These are phyloP conservation scores for Chionis minor DNA, from an alignment of 2,113 vertebrate genomes.

Conservation along the genomic window DNA sequence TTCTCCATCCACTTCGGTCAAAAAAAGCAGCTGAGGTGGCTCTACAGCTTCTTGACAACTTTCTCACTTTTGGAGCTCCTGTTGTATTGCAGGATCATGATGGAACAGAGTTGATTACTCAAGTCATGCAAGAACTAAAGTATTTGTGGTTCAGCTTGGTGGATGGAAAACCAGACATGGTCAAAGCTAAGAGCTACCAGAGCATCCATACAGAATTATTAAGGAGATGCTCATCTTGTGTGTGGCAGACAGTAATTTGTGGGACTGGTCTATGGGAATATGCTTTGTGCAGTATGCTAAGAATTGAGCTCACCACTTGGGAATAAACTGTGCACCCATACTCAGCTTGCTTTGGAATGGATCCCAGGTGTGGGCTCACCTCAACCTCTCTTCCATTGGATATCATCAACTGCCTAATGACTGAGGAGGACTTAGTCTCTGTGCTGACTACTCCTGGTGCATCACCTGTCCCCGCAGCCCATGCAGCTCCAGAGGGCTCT, in stretches of 20 bases:
- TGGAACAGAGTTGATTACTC: background rate
- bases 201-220: background rate
- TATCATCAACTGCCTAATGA: background rate
- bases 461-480: background rate
- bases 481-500: background rate
- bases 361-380: background rate
- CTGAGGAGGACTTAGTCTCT: background rate
- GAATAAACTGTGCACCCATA: background rate
- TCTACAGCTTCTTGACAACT: background rate
- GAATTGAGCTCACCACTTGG: background rate
- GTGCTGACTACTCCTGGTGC: background rate
- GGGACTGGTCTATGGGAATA: background rate
- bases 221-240: background rate
- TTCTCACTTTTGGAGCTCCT: background rate
- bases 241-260: rapidly evolving
- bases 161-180: background rate
- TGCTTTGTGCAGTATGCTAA: background rate
- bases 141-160: background rate
- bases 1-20: rapidly evolving
- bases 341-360: background rate
- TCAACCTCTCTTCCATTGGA: background rate
- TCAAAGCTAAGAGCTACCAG: background rate
- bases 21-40: background rate
- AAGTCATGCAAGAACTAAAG: background rate
- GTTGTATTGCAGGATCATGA: background rate